Evolutionary conservation across 2,797 vertebrate species (phyloP).

Genomic region (Adelosebastes latens): DNA sequence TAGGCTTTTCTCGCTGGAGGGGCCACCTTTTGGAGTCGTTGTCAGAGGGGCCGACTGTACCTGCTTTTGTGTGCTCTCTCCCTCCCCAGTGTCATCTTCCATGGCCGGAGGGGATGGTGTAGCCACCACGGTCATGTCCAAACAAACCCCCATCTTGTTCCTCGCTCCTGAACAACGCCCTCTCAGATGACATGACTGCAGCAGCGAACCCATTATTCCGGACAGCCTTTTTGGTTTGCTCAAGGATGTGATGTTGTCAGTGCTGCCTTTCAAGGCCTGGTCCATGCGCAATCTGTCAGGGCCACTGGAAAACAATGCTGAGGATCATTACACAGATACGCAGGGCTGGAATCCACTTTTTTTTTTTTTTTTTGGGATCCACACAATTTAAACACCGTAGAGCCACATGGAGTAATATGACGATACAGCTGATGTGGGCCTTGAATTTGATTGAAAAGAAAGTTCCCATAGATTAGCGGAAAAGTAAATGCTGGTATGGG

Average conservation of each 20-base stretch:
- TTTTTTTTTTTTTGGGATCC: neutral
- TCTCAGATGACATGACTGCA: slow-evolving; percentile 73
- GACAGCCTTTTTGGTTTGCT: slow-evolving; percentile 69
- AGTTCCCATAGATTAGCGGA: slow-evolving; percentile 53
- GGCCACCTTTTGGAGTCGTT: slow-evolving; percentile 20
- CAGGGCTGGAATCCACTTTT: slow-evolving; percentile 25
- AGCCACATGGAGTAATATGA: slow-evolving; percentile 21
- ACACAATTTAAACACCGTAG: slow-evolving; percentile 4
- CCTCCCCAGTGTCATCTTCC: slow-evolving; percentile 67
- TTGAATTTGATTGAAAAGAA: slow-evolving; percentile 42
- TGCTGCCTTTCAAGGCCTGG: slow-evolving; percentile 73
- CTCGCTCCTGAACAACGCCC: slow-evolving; percentile 46
- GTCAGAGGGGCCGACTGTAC: slow-evolving; percentile 26
- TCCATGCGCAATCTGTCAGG: slow-evolving; percentile 66
- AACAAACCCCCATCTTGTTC: slow-evolving; percentile 72
- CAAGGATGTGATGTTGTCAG: slow-evolving; percentile 76
- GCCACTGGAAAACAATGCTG: slow-evolving; percentile 68
- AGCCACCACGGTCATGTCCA: slow-evolving; percentile 72
- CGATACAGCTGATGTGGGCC: slow-evolving; percentile 27
- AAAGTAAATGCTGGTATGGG: slow-evolving; percentile 57
- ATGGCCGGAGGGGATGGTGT: slow-evolving; percentile 61
- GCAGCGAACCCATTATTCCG: slow-evolving; percentile 72
- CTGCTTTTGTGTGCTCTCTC: slow-evolving; percentile 48
- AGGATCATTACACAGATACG: slow-evolving; percentile 58
- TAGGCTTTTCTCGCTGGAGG: slow-evolving; percentile 15